Evolutionary conservation across 2,888 invertebrate genomes (phyloP), one percentile per base, ranked within the genome.

Genomic region (Cristatella mucedo): DNA sequence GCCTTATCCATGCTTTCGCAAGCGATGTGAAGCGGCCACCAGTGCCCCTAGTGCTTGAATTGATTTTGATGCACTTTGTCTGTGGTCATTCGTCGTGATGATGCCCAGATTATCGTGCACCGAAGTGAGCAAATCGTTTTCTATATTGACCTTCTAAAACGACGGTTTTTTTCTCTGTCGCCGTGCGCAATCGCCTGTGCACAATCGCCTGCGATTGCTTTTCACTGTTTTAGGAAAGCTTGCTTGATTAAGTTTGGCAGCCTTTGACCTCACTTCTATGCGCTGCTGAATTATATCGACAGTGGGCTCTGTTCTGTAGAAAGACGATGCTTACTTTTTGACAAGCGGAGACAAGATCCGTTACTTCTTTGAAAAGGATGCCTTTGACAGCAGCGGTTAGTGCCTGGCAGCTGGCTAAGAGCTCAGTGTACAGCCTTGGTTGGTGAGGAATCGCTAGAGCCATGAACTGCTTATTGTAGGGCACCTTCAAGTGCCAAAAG

Each of bases 341-440:
- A 80, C 83, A 37, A 91, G 91, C 54, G 82, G 79, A 19, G 83
- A 91, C 59, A 91, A 87, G 66, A 79, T 95, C 30, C 73, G 84
- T 36, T 81, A 76, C 57, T 97, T 97, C 67, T 89, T 80, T 58
- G 95, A 97, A 68, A 72, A 75, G 6, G 78, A 76, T 3, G 84
- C 85, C 0, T 48, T 89, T 4, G 79, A 77, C 40, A 69, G 74
- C 1, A 73, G 80, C 38, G 86, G 83, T n/a, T 73, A 75, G 44
- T 22, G 33, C n/a, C 30, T 3, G 16, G 30, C 30, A 30, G 18
- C 30, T 18, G 18, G 30, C 18, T 15, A 15, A 30, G 15, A 15
- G 18, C 15, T 18, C 15, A n/a, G n/a, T n/a, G n/a, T n/a, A n/a
- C n/a, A n/a, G n/a, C n/a, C n/a, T n/a, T n/a, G n/a, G n/a, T n/a